Conservation (phyloP, 2,888 invertebrate genomes). For the Tetranychus truncatus region DNA sequence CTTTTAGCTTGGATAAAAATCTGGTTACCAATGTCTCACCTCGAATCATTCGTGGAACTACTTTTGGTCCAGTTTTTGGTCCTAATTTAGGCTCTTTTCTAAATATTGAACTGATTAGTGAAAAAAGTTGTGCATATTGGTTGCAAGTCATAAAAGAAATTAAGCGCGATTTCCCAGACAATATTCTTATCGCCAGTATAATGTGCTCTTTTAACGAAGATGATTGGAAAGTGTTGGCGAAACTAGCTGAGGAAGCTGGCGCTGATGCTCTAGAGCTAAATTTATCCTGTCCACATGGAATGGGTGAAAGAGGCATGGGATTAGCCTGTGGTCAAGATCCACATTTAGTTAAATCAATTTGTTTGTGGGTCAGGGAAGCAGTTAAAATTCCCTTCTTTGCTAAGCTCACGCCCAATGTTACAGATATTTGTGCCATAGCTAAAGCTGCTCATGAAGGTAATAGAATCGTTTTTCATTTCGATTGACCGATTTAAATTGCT, state of each 20-base stretch:
- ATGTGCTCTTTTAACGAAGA: slow-evolving; percentile 71
- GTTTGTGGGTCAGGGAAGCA: slow-evolving; percentile 66
- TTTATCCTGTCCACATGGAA: slow-evolving; percentile 92
- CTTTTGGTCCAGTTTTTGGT: slow-evolving; percentile 73
- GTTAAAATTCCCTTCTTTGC: slow-evolving; percentile 88
- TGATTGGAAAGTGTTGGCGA: slow-evolving; percentile 71
- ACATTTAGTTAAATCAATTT: slow-evolving; percentile 54
- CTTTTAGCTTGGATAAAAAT: slow-evolving; percentile 86
- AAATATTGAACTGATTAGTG: slow-evolving; percentile 93
- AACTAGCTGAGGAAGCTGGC: slow-evolving; percentile 57
- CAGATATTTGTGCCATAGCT: slow-evolving; percentile 74
- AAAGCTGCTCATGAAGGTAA: slow-evolving; percentile 66
- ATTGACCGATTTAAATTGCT: not conserved
- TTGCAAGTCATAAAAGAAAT: slow-evolving; percentile 64
- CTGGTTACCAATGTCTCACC: slow-evolving; percentile 91
- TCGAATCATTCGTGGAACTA: slow-evolving; percentile 78
- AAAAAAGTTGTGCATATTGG: slow-evolving; percentile 89
- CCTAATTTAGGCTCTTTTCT: slow-evolving; percentile 92
- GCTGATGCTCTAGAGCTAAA: slow-evolving; percentile 90
- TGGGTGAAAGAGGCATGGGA: slow-evolving; percentile 97
- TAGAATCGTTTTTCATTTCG: not conserved
- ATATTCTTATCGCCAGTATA: slow-evolving; percentile 81
- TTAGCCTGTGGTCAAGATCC: slow-evolving; percentile 83
- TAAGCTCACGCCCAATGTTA: slow-evolving; percentile 93
- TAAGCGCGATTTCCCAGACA: slow-evolving; percentile 72